A percentile compares a stretch with the other conserved stretches of the same genome.
Evolutionary conservation across 2,113 vertebrate species (phyloP).

Genomic region (Pholis gunnellus): DNA sequence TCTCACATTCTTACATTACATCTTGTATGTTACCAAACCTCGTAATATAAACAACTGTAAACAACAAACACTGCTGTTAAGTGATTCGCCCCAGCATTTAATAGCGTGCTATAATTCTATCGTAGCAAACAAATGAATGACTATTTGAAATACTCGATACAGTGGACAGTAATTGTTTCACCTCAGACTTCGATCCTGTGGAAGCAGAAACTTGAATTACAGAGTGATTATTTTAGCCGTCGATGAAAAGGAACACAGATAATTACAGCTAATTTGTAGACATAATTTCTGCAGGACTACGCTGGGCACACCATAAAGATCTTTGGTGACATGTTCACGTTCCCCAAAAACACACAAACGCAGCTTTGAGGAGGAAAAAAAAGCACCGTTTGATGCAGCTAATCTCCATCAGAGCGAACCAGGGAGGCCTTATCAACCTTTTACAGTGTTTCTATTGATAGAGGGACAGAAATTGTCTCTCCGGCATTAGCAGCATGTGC

Average conservation of each 20-base stretch:
- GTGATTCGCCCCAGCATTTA: not conserved
- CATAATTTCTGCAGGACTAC: not conserved
- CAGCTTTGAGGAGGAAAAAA: conserved; percentile 16
- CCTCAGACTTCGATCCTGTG: not conserved
- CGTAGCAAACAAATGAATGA: conserved; percentile 29
- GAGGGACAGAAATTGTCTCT: conserved; percentile 18
- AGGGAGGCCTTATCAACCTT: conserved; percentile 36
- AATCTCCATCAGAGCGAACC: conserved; percentile 24
- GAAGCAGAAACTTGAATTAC: not conserved
- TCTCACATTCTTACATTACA: not conserved
- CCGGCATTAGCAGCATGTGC: conserved; percentile 5
- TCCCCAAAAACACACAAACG: not conserved
- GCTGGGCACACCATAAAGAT: not conserved
- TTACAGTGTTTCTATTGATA: conserved; percentile 47
- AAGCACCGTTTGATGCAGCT: conserved; percentile 20
- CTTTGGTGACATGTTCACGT: not conserved
- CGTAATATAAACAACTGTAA: conserved; percentile 1
- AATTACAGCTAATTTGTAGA: conserved; percentile 12
- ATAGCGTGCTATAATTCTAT: conserved; percentile 34
- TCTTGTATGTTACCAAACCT: not conserved
- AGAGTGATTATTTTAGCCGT: not conserved
- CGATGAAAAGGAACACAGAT: not conserved
- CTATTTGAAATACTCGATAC: conserved; percentile 15
- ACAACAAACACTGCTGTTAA: conserved; percentile 4
- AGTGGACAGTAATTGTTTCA: conserved; percentile 18